Base-by-base conservation (phyloP, 2,888 invertebrate species). In the Neria commutata region DNA sequence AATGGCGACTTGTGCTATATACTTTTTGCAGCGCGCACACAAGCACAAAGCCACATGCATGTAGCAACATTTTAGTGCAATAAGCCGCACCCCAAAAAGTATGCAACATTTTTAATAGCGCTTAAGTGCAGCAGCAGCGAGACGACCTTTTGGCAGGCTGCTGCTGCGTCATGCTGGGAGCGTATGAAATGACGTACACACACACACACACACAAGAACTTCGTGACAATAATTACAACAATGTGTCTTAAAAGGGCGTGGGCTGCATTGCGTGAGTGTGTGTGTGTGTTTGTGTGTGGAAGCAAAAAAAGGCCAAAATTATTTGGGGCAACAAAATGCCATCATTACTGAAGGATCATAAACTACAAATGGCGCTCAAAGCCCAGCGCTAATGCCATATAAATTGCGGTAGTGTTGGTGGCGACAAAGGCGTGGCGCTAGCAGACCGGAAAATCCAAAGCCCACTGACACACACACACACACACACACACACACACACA, bases 351-450 rank as follows among this genome's bases (percentile, higher is more conserved):
- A 33, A 29, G 50, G 50, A 50, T 50, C 52, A 40, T 52, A 52
- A 52, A 52, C 52, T 52, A 52, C 40, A 52, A 52, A 52, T 52
- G 52, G 25, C 52, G 40, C 24, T 3, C 52, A 23, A 52, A 23
- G 14, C n/a, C n/a, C n/a, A n/a, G n/a, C n/a, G n/a, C n/a, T n/a
- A n/a, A n/a, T n/a, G n/a, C 52, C 52, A 21, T 52, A 52, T 19
- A 34, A 52, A 52, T 1, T 52, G 52, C 52, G n/a, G n/a, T n/a
- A n/a, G n/a, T n/a, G n/a, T n/a, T n/a, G n/a, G n/a, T n/a, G n/a
- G n/a, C n/a, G n/a, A n/a, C n/a, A n/a, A n/a, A n/a, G n/a, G n/a
- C n/a, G n/a, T n/a, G n/a, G n/a, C n/a, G n/a, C n/a, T n/a, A 40
- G 37, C 24, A 50, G 33, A 50, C 19, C 50, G 10, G 33, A 14